Percentiles rank a stretch among this genome's conserved stretches.
Evolutionary conservation across 23 tunicate genomes (phyloP).

Genomic region (Ciona savignyi): DNA sequence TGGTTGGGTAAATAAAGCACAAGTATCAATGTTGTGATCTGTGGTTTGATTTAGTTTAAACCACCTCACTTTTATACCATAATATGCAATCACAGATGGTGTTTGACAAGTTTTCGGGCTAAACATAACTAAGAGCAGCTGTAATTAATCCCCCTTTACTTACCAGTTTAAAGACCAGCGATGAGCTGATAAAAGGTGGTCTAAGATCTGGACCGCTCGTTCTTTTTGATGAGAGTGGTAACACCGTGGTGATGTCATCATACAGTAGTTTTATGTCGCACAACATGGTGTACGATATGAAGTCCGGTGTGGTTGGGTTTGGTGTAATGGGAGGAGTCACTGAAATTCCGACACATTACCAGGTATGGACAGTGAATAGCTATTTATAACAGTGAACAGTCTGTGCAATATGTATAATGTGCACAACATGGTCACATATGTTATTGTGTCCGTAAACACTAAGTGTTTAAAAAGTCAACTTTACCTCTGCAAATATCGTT

Average conservation of each 20-base stretch:
- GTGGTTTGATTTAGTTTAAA: no score
- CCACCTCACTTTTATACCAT: no score
- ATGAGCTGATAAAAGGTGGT: constrained; percentile 38
- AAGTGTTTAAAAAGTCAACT: no score
- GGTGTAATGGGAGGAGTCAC: constrained; percentile 72
- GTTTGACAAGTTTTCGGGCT: no score
- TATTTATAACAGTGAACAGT: neutral
- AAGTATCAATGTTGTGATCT: no score
- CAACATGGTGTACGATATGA: constrained; percentile 38
- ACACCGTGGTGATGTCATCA: constrained; percentile 58
- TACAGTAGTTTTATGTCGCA: constrained; percentile 84
- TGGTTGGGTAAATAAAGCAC: no score
- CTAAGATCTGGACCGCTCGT: constrained; percentile 66
- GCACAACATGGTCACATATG: no score
- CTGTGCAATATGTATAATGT: neutral
- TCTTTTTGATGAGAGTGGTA: constrained; percentile 37
- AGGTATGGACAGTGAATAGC: constrained; percentile 29
- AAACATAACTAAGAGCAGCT: no score
- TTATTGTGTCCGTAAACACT: no score
- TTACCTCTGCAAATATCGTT: no score
- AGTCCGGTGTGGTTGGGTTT: constrained; percentile 20
- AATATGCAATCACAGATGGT: no score
- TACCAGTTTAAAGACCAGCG: neutral
- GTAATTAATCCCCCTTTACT: no score
- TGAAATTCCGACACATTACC: constrained; percentile 38